Base-by-base conservation (phyloP, 2,888 invertebrate genomes). In the Rutpela maculata region DNA sequence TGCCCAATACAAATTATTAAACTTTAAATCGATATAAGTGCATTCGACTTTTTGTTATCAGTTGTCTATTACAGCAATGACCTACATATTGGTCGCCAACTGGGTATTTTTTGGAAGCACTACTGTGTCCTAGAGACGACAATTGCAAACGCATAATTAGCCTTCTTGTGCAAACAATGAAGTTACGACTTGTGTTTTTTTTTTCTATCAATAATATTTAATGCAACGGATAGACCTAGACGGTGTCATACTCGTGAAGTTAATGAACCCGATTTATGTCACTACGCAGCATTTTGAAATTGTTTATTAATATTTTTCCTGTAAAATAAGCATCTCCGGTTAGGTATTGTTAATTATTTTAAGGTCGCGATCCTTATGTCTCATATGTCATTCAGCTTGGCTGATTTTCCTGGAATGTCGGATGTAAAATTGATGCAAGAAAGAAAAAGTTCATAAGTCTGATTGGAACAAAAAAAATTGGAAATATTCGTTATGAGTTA, bases 231-330 rank as follows among this genome's bases (percentile, higher is more conserved):
- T n/a, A 18, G 10, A 18, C 31, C 3, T n/a, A 18, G 10, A 18
- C 31, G n/a, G 18, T 18, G 18, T 63, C 38, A 38, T 59, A 68
- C 18, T 5, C 15, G 17, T 11, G 35, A 43, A 60, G 69, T 59
- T 70, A 70, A 70, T 70, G 69, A 70, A 70, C 69, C 43, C 31
- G 43, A 56, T 35, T 68, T 18, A 56, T 56, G 69, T 59, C 38
- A 38, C 60, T 10, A 70, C 55, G 68, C 69, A 59, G 69, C 69
- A 38, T 18, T 65, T 18, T 43, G 17, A 43, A 63, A 63, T 63
- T 38, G 56, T 59, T 70, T 59, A 57, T 70, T 70, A 60, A 11
- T 22, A 57, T 57, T 70, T 70, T 70, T 70, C 22, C 26, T 59
- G 35, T 70, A 35, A 18, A 59, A 69, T 69, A 69, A 57, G 69